These are phyloP conservation scores for Oscheius myriophilus DNA, from an alignment of 2,888 invertebrate genomes.

Conservation along the genomic window DNA sequence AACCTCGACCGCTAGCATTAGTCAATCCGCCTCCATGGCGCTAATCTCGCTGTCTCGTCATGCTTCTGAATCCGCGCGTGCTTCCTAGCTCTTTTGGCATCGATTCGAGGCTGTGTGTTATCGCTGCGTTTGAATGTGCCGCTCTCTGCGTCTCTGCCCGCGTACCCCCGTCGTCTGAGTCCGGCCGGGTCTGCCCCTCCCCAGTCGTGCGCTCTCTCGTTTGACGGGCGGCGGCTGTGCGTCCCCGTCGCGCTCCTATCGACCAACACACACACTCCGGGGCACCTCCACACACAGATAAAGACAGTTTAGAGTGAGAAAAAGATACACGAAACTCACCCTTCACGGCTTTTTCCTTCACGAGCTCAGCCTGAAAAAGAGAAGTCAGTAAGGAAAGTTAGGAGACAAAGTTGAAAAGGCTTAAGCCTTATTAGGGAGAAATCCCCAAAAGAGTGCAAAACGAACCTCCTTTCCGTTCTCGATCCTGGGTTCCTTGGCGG, in stretches of 20 bases:
- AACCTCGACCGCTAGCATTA: too few species aligned
- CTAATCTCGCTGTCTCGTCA: neutral
- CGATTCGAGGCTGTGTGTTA: conserved; percentile 25
- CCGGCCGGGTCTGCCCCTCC: conserved; percentile 21
- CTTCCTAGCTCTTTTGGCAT: conserved; percentile 3
- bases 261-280: conserved; percentile 20
- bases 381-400: neutral
- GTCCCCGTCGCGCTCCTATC: conserved; percentile 31
- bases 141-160: conserved; percentile 24
- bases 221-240: conserved; percentile 29
- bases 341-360: conserved; percentile 44
- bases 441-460: conserved; percentile 11
- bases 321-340: conserved; percentile 35
- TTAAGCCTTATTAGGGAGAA: neutral
- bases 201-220: conserved; percentile 34
- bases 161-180: conserved; percentile 15
- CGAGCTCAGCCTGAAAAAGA: conserved; percentile 47
- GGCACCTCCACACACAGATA: conserved; percentile 15
- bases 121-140: conserved; percentile 11
- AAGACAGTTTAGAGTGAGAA: conserved; percentile 9
- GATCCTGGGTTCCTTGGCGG: conserved; percentile 50
- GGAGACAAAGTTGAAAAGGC: neutral
- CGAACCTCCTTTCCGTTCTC: conserved; percentile 55
- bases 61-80: neutral
- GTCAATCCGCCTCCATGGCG: neutral